Evolutionary conservation across 2,113 vertebrate genomes (phyloP).

Genomic region (Empidonax traillii): DNA sequence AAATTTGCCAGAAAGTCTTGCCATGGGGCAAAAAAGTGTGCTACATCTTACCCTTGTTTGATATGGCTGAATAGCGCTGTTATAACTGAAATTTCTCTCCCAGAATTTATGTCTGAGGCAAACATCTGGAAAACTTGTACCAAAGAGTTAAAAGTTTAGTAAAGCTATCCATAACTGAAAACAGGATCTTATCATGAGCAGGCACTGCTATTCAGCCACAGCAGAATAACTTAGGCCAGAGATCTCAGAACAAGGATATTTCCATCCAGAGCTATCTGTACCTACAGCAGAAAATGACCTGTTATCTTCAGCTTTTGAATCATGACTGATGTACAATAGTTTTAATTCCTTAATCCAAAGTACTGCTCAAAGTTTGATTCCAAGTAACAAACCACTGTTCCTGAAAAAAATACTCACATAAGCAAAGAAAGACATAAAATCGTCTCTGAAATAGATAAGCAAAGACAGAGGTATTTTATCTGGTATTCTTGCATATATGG

Average conservation of each 20-base stretch:
- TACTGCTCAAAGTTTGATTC: neutral
- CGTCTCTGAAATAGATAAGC: neutral
- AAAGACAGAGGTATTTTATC: neutral
- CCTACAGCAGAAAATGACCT: neutral
- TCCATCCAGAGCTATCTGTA: neutral
- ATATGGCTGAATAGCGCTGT: neutral
- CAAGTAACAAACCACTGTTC: neutral
- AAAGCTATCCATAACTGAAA: neutral
- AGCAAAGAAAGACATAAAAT: neutral
- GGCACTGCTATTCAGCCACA: neutral
- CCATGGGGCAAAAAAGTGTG: neutral
- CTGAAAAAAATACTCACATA: neutral
- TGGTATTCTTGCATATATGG: neutral
- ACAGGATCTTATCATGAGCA: neutral
- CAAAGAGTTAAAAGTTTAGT: neutral
- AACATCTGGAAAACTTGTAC: slow-evolving; percentile 26
- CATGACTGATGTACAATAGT: neutral
- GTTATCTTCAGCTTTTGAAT: neutral
- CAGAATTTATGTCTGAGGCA: neutral
- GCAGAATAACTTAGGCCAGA: neutral
- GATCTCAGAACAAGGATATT: neutral
- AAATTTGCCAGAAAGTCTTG: neutral
- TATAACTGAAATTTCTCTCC: neutral
- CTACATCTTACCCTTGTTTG: neutral
- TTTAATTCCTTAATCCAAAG: neutral